Evolutionary conservation across 2,113 vertebrate species (phyloP).

Genomic region (Theristicus caerulescens): DNA sequence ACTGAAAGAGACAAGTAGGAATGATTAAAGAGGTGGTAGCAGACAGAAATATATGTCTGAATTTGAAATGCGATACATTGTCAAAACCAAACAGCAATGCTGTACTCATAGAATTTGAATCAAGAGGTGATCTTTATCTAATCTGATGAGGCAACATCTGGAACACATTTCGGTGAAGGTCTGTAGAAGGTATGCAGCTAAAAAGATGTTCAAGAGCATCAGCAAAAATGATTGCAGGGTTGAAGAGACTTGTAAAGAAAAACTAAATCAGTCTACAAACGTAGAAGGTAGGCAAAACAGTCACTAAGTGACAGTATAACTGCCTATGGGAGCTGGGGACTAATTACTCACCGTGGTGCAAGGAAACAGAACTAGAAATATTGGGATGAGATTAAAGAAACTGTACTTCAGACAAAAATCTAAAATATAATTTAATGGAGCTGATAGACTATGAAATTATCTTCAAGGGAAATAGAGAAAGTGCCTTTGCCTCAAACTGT

Average conservation of each 20-base stretch:
- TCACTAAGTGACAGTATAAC: not conserved
- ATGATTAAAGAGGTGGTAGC: not conserved
- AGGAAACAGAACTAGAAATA: not conserved
- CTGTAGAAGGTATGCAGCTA: not conserved
- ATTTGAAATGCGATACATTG: not conserved
- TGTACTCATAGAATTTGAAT: not conserved
- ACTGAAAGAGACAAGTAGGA: not conserved
- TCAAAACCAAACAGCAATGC: not conserved
- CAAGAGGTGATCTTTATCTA: not conserved
- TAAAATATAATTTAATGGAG: not conserved
- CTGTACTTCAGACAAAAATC: not conserved
- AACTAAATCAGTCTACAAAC: not conserved
- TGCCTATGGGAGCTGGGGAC: not conserved
- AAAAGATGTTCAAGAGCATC: not conserved
- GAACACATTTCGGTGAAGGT: not conserved
- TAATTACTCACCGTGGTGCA: conserved; percentile 7
- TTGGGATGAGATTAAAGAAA: not conserved
- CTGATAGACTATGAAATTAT: not conserved
- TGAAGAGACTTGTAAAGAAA: not conserved
- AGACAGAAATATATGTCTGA: not conserved
- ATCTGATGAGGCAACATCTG: not conserved
- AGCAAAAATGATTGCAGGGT: not conserved
- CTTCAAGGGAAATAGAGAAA: not conserved
- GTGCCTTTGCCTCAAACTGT: conserved; percentile 24
- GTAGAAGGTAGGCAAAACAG: not conserved